Percentiles rank a stretch among this genome's conserved stretches.
Conservation (phyloP, 1,140 invertebrate genomes). For the Polypedilum vanderplanki region DNA sequence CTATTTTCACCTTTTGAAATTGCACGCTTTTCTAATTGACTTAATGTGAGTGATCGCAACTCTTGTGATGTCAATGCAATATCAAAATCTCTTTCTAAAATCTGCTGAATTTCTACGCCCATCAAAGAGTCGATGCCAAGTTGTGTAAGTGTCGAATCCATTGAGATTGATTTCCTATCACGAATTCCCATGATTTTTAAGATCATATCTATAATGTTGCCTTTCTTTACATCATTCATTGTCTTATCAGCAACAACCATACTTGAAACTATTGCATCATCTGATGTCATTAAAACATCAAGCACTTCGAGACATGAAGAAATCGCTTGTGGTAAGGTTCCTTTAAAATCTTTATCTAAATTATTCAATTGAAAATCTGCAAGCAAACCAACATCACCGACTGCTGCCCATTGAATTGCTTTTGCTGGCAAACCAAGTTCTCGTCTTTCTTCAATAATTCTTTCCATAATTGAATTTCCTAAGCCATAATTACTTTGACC, state of each 20-base stretch:
- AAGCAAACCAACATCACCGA: constrained; percentile 60
- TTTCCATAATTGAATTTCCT: constrained; percentile 60
- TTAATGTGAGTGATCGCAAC: constrained; percentile 56
- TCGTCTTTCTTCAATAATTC: constrained; percentile 52
- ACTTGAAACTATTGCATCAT: constrained; percentile 61
- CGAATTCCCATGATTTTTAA: constrained; percentile 55
- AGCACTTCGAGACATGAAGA: constrained; percentile 31
- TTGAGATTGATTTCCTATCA: constrained; percentile 53
- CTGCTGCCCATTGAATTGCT: constrained; percentile 38
- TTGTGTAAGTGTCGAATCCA: constrained; percentile 62
- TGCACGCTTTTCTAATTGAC: background rate
- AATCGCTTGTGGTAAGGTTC: constrained; percentile 46
- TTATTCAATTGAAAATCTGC: constrained; percentile 53
- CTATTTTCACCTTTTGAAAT: background rate
- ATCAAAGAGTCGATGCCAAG: constrained; percentile 88
- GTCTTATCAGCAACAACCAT: constrained; percentile 71
- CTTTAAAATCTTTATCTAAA: constrained; percentile 47
- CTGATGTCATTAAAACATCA: constrained; percentile 56
- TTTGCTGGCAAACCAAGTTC: constrained; percentile 47
- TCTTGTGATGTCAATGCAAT: constrained; percentile 70
- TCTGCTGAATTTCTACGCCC: constrained; percentile 83
- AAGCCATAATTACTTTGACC: constrained; percentile 62
- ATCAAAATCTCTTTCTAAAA: constrained; percentile 74
- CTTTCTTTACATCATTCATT: constrained; percentile 47
- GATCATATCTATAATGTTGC: constrained; percentile 57